A percentile compares a stretch with the other conserved stretches of the same genome.
Conservation (phyloP, 1,140 invertebrate species). For the Xylocopa sonorina region DNA sequence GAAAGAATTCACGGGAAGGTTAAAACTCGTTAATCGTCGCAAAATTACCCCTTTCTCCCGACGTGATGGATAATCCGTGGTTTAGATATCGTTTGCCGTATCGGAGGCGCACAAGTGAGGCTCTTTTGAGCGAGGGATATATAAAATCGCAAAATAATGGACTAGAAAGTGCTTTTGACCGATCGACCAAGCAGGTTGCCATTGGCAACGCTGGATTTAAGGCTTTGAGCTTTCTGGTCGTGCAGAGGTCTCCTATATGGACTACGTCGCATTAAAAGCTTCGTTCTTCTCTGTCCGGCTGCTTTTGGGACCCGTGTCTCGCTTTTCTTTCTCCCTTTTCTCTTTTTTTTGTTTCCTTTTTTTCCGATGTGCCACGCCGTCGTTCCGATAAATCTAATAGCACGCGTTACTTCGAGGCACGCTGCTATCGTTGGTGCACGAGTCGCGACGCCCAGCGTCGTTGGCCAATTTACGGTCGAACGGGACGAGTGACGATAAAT, state of each 20-base stretch:
- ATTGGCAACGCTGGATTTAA: conserved; percentile 72
- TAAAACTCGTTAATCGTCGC: neutral
- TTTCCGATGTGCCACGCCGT: neutral
- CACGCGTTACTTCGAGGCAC: neutral
- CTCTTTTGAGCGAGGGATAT: conserved; percentile 27
- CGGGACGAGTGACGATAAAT: conserved; percentile 20
- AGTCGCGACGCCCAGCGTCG: neutral
- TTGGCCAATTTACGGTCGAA: conserved; percentile 7
- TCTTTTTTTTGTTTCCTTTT: too few species aligned
- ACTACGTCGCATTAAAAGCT: conserved; percentile 55
- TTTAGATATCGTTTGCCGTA: neutral
- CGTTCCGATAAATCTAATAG: conserved; percentile 21
- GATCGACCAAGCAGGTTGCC: conserved; percentile 77
- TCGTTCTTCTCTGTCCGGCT: conserved; percentile 19
- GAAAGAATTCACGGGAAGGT: neutral
- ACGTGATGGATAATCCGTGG: neutral
- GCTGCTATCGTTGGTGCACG: neutral
- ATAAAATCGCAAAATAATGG: conserved; percentile 64
- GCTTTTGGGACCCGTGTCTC: neutral
- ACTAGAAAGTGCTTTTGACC: conserved; percentile 63
- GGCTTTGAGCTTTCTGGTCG: conserved; percentile 57
- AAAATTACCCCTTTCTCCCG: neutral
- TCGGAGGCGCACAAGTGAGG: neutral
- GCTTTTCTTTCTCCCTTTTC: too few species aligned
- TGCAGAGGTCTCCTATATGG: conserved; percentile 29